phyloP scores from a whole-genome alignment of 2,113 vertebrate genomes.

The Prunella fulvescens region DNA sequence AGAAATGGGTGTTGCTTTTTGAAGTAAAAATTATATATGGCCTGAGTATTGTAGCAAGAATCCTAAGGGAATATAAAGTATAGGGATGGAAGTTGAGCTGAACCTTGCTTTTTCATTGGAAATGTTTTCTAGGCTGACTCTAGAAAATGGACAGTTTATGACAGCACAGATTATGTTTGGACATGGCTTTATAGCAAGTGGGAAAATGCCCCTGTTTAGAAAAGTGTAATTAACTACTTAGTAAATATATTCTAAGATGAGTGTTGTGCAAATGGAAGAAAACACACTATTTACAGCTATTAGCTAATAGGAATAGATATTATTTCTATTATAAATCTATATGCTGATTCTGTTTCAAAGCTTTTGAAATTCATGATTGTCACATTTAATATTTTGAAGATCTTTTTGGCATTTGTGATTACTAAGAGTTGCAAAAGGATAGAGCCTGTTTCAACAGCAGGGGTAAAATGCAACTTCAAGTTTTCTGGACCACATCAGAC shows the following conservation, averaged over 20 bases:
- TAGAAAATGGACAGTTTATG: background rate
- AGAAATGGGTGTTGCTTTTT: background rate
- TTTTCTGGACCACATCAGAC: background rate
- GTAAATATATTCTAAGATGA: background rate
- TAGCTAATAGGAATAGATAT: background rate
- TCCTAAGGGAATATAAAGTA: background rate
- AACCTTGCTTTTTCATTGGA: background rate
- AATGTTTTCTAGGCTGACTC: background rate
- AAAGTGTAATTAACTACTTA: background rate
- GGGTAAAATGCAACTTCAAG: background rate
- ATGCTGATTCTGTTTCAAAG: background rate
- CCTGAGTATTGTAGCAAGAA: background rate
- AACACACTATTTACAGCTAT: background rate
- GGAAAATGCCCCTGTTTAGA: background rate
- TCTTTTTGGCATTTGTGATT: background rate
- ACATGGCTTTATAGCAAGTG: background rate
- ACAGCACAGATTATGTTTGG: background rate
- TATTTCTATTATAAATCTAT: background rate
- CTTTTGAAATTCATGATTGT: background rate
- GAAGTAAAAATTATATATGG: background rate
- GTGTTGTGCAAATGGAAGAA: background rate
- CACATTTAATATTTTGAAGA: background rate
- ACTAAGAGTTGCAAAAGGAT: background rate
- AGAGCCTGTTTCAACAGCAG: background rate
- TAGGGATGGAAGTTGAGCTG: background rate